Evolutionary conservation across 2,113 vertebrate species (phyloP).

Genomic region (Tricholaema leucomelas): DNA sequence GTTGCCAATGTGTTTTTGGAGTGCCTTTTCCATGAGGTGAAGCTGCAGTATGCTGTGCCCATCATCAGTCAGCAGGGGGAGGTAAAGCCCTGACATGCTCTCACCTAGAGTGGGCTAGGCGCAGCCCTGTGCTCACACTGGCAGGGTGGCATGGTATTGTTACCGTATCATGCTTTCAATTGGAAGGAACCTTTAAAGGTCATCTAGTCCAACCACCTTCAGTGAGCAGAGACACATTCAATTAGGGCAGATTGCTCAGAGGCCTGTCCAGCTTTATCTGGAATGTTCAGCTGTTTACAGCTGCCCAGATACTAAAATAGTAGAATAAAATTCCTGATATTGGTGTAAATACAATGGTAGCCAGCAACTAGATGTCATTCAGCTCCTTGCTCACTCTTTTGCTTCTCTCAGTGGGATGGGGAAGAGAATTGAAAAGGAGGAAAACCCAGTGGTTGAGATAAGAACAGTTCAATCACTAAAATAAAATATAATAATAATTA

Average conservation of each 20-base stretch:
- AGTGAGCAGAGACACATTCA: not conserved
- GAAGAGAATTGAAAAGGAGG: not conserved
- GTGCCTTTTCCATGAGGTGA: slow-evolving; percentile 94
- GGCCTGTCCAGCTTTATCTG: not conserved
- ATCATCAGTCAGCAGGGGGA: slow-evolving; percentile 99
- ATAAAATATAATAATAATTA: not conserved
- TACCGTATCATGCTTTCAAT: not conserved
- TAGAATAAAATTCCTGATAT: not conserved
- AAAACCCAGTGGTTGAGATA: not conserved
- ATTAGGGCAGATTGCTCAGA: not conserved
- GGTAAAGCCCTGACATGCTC: slow-evolving; percentile 71
- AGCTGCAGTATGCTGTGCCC: slow-evolving; percentile 94
- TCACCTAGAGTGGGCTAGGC: accelerated
- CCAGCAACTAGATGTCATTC: not conserved
- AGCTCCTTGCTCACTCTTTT: not conserved
- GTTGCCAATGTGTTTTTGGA: slow-evolving; percentile 97
- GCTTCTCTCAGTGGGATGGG: not conserved
- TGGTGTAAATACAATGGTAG: not conserved
- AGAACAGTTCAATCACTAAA: not conserved
- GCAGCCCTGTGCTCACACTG: not conserved
- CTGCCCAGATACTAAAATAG: not conserved
- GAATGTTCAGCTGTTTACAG: not conserved
- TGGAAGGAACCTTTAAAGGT: not conserved
- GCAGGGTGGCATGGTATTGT: too few relatives aligned
- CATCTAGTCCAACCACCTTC: not conserved